A percentile compares a stretch with the other conserved stretches of the same genome.
phyloP scores from a whole-genome alignment of 1,140 invertebrate species.

The Megalopta genalis region DNA sequence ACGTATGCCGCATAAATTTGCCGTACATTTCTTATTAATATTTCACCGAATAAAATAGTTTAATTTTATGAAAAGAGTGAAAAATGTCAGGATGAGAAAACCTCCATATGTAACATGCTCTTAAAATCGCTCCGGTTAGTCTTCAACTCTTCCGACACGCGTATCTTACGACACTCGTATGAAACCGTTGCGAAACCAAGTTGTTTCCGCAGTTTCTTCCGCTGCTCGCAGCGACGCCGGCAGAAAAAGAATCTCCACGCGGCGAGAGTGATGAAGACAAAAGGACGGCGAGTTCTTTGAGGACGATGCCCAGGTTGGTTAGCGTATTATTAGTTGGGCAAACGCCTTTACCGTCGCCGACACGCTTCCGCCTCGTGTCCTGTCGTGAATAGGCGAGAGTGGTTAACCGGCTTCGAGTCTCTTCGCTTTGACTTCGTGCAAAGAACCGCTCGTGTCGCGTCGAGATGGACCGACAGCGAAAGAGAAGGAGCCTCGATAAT shows the following conservation, averaged over 20 bases:
- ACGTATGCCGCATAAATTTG: too few relatives aligned
- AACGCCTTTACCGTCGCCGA: conserved; percentile 25
- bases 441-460: neutral
- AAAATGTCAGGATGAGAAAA: too few relatives aligned
- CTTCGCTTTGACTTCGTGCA: conserved; percentile 24
- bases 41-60: too few relatives aligned
- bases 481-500: conserved; percentile 22
- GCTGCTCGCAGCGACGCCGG: neutral
- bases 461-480: neutral
- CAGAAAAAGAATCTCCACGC: neutral
- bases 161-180: too few relatives aligned
- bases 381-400: conserved; percentile 23
- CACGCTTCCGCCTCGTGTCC: conserved; percentile 3
- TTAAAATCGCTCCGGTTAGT: too few relatives aligned
- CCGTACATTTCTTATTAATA: too few relatives aligned
- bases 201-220: neutral
- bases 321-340: conserved; percentile 37
- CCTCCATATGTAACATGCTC: too few relatives aligned
- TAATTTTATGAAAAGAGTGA: too few relatives aligned
- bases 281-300: conserved; percentile 22
- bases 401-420: conserved; percentile 22
- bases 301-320: neutral
- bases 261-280: neutral
- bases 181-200: neutral
- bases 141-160: too few relatives aligned